phyloP scores from a whole-genome alignment of 2,888 invertebrate species.

The Euzophera pinguis region DNA sequence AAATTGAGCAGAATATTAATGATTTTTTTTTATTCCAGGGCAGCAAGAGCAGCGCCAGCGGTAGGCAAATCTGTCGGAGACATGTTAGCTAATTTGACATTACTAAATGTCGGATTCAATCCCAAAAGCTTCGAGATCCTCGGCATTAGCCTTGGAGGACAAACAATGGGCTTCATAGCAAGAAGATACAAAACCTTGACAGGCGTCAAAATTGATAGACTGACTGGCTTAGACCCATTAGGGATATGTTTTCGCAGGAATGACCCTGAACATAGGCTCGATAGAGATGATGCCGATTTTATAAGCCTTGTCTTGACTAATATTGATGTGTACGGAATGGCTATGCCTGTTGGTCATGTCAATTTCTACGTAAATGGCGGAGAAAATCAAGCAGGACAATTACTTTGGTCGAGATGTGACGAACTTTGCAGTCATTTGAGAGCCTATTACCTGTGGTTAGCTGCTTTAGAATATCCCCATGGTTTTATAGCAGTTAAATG shows the following conservation, averaged over 20 bases:
- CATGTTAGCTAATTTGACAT: conserved; percentile 47
- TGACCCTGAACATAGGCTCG: conserved; percentile 50
- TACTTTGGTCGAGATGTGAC: conserved; percentile 38
- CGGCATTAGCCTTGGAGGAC: conserved; percentile 56
- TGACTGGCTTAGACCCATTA: conserved; percentile 53
- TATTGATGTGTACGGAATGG: conserved; percentile 58
- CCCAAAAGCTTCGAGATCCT: conserved; percentile 49
- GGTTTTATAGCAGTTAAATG: conserved; percentile 46
- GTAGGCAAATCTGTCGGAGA: conserved; percentile 48
- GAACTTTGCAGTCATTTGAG: conserved; percentile 43
- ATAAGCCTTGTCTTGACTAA: conserved; percentile 54
- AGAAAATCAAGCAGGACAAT: conserved; percentile 47
- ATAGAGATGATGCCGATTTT: conserved; percentile 54
- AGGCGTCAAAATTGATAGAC: conserved; percentile 44
- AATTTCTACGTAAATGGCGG: conserved; percentile 65
- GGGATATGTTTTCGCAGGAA: conserved; percentile 61
- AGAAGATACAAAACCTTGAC: conserved; percentile 46
- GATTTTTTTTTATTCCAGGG: conserved; percentile 35
- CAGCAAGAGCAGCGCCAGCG: conserved; percentile 41
- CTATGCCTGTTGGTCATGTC: conserved; percentile 54
- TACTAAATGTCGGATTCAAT: conserved; percentile 40
- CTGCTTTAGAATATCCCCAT: conserved; percentile 38
- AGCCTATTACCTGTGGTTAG: conserved; percentile 39
- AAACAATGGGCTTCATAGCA: conserved; percentile 55
- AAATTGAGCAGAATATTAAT: background rate